These are phyloP conservation scores for Stegana nigrithorax DNA, from an alignment of 2,888 invertebrate genomes.

Conservation along the genomic window DNA sequence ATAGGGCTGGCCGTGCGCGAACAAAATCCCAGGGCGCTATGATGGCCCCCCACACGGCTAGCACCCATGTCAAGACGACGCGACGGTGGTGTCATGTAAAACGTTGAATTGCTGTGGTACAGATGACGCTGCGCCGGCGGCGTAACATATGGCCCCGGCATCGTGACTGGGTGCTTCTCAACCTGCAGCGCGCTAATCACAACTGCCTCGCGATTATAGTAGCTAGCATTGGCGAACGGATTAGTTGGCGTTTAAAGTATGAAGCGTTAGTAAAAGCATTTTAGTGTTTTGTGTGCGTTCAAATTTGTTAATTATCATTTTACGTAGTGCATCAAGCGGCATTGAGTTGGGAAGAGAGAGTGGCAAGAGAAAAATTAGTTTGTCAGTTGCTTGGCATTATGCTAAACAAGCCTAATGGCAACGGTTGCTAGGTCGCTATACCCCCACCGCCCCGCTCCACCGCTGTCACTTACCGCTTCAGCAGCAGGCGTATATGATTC, in stretches of 20 bases:
- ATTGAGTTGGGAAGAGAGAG: conserved; percentile 31
- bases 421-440: neutral
- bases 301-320: conserved; percentile 19
- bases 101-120: conserved; percentile 73
- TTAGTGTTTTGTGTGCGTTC: conserved; percentile 16
- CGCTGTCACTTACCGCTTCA: conserved; percentile 84
- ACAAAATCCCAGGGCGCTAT: conserved; percentile 28
- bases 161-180: conserved; percentile 90
- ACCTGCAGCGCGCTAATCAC: conserved; percentile 94
- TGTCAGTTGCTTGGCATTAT: too few species aligned
- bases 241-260: conserved; percentile 4
- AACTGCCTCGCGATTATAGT: conserved; percentile 91
- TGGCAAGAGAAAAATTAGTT: too few species aligned
- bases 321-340: conserved; percentile 47
- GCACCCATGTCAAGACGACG: conserved; percentile 70
- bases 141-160: conserved; percentile 84
- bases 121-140: conserved; percentile 75
- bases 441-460: too few species aligned
- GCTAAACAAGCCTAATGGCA: too few species aligned
- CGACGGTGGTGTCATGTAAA: conserved; percentile 78
- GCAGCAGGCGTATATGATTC: conserved; percentile 84
- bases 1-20: conserved; percentile 71
- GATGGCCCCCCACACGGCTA: conserved; percentile 40
- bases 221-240: conserved; percentile 71
- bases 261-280: neutral